phyloP scores from a whole-genome alignment of 1,140 invertebrate species.

The Hylyphantes graminicola region DNA sequence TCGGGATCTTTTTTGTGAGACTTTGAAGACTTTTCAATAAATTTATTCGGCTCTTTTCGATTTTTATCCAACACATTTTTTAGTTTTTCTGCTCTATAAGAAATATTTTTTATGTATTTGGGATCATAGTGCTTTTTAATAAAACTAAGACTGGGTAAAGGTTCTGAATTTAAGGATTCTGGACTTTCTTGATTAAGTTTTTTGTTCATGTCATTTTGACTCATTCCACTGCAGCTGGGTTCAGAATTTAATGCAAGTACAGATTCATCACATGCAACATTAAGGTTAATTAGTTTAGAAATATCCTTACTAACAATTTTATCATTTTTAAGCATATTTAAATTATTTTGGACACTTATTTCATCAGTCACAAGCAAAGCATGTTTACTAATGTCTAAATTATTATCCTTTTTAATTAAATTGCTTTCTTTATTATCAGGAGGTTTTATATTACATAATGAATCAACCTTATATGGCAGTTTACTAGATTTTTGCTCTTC shows the following conservation, averaged over 20 bases:
- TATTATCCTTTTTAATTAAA: neutral
- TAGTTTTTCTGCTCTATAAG: conserved; percentile 2
- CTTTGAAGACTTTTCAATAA: neutral
- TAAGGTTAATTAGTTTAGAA: conserved; percentile 41
- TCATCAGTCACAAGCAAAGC: neutral
- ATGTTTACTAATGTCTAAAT: conserved; percentile 1
- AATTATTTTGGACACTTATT: conserved; percentile 53
- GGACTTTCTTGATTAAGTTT: conserved; percentile 6
- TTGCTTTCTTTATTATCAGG: neutral
- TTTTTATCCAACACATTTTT: conserved; percentile 24
- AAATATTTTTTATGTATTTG: conserved; percentile 42
- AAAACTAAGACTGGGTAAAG: neutral
- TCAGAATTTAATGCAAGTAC: neutral
- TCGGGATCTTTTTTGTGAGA: conserved; percentile 5
- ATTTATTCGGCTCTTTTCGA: conserved; percentile 24
- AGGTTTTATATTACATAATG: neutral
- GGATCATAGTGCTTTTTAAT: conserved; percentile 41
- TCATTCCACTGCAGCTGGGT: conserved; percentile 28
- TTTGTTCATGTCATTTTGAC: neutral
- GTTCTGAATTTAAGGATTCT: conserved; percentile 1
- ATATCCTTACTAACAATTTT: conserved; percentile 48
- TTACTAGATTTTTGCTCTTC: neutral
- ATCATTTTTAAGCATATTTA: conserved; percentile 24
- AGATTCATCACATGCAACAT: conserved; percentile 48
- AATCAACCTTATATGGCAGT: neutral